phyloP scores from a whole-genome alignment of 2,797 vertebrate genomes.

The Platyrinchus mystaceus region DNA sequence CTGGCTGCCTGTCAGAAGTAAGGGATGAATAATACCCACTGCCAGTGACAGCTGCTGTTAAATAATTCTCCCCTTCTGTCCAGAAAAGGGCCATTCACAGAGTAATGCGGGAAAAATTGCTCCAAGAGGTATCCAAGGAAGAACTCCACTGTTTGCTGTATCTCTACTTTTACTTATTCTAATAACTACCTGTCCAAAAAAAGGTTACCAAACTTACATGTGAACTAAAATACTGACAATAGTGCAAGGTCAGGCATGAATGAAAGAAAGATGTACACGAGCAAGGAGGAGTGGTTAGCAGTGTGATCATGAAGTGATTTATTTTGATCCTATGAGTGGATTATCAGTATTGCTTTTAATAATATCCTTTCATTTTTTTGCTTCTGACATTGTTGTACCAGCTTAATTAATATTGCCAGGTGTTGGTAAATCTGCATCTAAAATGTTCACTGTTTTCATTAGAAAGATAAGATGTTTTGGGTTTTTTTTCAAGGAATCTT shows the following conservation, averaged over 20 bases:
- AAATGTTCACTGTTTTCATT: neutral
- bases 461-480: neutral
- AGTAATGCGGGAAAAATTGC: neutral
- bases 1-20: neutral
- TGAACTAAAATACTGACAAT: neutral
- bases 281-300: neutral
- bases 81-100: neutral
- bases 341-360: neutral
- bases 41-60: slow-evolving; percentile 33
- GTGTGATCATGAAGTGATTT: neutral
- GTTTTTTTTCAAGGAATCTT: neutral
- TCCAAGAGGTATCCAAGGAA: neutral
- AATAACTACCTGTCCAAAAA: neutral
- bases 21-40: neutral
- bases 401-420: neutral
- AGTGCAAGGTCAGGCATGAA: neutral
- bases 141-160: neutral
- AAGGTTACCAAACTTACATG: neutral
- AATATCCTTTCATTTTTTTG: neutral
- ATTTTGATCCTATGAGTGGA: neutral
- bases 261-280: neutral
- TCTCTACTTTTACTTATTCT: neutral
- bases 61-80: neutral
- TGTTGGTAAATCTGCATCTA: neutral
- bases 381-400: neutral